Evolutionary conservation across 2,113 vertebrate species (phyloP), one percentile per base, ranked within the genome.

Genomic region (Cyanistes caeruleus): DNA sequence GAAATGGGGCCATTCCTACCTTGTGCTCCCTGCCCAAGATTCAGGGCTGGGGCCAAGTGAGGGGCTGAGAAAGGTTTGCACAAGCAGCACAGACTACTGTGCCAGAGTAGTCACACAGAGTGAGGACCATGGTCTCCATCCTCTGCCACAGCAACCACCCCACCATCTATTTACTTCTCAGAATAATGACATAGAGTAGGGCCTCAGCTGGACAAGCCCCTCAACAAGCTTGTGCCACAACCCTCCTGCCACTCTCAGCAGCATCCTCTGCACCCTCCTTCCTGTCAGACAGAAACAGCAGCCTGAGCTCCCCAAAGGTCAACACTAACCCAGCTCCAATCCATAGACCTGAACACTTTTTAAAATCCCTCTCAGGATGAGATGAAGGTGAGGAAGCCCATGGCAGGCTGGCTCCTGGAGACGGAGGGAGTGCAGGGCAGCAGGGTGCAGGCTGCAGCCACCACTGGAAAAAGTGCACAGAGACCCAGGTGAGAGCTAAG

Each of bases 71-170:
- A 84, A 83, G 68, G 48, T 87, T 51, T 93, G 83, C 31, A 77
- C 24, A 80, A 39, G 17, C 56, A 85, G 69, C 31, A n/a, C 52
- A 51, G 68, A 5, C 64, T 79, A 79, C 67, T 62, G 19, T 33
- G 59, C 52, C 62, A 82, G 52, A 27, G 24, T 16, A 48, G 55
- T 51, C 59, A 58, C 0, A 0, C 28, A 62, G 69, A 49, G 48
- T 2, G 0, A 27, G 52, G 19, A 53, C 0, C 0, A 0, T 51
- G 49, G 46, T 70, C 76, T 81, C 43, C 73, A 58, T 28, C 63
- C 64, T 77, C 84, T 70, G 51, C 51, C 64, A 65, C 41, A 48
- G 70, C 53, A 90, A 48, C 55, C 31, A 70, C 19, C 25, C 23
- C 21, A 39, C 35, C 2, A 5, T 21, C 33, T 43, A 8, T 81